Conservation (phyloP, 2,888 invertebrate species). For the Nephrotoma guestfalica region DNA sequence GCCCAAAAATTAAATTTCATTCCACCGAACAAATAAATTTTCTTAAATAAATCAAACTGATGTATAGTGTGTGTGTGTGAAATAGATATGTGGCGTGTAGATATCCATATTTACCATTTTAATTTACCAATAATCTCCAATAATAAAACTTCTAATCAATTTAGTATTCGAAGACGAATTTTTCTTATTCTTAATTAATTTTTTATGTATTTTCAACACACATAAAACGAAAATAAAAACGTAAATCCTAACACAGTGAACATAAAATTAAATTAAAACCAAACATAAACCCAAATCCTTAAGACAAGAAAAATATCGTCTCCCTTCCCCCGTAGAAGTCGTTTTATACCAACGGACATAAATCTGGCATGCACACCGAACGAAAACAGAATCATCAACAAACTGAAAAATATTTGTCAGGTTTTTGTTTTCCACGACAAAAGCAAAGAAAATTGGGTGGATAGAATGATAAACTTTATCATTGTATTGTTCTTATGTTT, state of each 20-base stretch:
- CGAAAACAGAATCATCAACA: not conserved
- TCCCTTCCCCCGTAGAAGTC: not conserved
- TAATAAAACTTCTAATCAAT: not conserved
- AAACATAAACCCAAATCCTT: not conserved
- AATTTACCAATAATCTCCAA: not conserved
- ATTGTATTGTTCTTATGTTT: not conserved
- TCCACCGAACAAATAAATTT: not conserved
- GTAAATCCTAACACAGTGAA: not conserved
- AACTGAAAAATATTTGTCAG: not conserved
- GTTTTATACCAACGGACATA: not conserved
- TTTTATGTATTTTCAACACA: not conserved
- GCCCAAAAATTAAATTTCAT: not conserved
- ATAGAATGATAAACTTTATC: not conserved
- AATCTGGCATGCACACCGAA: not conserved
- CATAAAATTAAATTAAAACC: not conserved
- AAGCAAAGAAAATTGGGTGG: not conserved
- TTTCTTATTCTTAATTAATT: not conserved
- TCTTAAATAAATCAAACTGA: not conserved
- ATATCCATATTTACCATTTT: not conserved
- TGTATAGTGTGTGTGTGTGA: not conserved
- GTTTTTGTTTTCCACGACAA: not conserved
- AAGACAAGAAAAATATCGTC: not conserved
- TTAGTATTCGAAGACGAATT: not conserved
- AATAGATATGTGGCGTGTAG: not conserved
- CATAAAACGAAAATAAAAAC: not conserved